Base-by-base conservation (phyloP, 2,113 vertebrate genomes). In the Seriola aureovittata region DNA sequence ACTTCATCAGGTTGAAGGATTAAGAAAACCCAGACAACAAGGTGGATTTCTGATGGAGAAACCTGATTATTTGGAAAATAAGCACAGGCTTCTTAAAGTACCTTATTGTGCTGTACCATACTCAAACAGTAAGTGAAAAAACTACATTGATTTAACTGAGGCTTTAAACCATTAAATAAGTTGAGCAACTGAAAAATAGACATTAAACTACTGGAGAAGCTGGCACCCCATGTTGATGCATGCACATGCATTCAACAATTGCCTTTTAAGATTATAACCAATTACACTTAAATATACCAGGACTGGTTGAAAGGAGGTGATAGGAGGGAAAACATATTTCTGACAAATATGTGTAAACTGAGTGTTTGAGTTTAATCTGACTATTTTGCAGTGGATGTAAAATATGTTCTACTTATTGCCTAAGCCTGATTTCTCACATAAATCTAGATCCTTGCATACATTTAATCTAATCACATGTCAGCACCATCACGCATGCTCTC, bases 11-110 rank as follows among this genome's bases (percentile, higher is more conserved):
- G 36, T 16, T 75, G 52, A 74, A 40, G 67, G 75, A 85, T 84
- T 73, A 78, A 52, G 57, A 75, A 75, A 88, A 77, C 50, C n/a
- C 25, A 57, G 25, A 81, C 46, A 46, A 60, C 21, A 29, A 21
- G 11, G 55, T 42, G 40, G 57, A 63, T 60, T 44, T 65, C 64
- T 38, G 29, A 69, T 29, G 23, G 64, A 32, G 32, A 71, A 71
- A 78, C 69, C 38, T 14, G 69, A 74, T 75, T 71, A 84, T 68
- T 65, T 4, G 12, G 34, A 75, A 77, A 74, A 23, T 29, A 16
- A 44, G 46, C 63, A 65, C 52, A 21, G 36, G 50, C 52, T 55
- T 55, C 32, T 71, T 17, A 50, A 40, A 83, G 40, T 59, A 42
- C 34, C 25, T 29, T 29, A 0, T 29, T 29, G 29, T 29, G 29